Evolutionary conservation across 2,113 vertebrate genomes (phyloP), one percentile per base, ranked within the genome.

Genomic region (Spea bombifrons): DNA sequence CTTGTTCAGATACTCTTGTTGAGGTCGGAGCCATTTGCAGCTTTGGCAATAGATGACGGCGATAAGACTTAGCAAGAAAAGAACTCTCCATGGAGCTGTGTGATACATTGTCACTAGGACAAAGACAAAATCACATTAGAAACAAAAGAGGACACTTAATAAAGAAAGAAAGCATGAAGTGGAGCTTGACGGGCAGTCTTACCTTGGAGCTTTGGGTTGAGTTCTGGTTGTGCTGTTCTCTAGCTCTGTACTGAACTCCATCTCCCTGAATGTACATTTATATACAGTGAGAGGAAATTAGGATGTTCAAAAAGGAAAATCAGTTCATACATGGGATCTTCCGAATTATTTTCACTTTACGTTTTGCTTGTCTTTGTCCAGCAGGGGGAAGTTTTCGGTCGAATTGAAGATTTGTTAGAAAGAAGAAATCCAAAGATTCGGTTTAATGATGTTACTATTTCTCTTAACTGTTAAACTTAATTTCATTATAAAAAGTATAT

Each of bases 21-120:
- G 59, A 15, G 30, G 55, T 9, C 44, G 67, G 16, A 71, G 75
- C 75, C 75, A 71, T 78, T 30, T 52, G 13, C 75, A 78, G 12
- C 0, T 50, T 30, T 77, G 55, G 5, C 53, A 17, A 15, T 48
- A 59, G 66, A 63, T 46, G 7, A n/a, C 30, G 16, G 65, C 12
- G 16, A 3, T 55, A 43, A 76, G 3, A 13, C 48, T 15, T 8
- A 67, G 0, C 2, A 76, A n/a, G 48, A 76, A 7, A 16, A 76
- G n/a, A 12, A 57, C 6, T 12, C 9, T 59, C 52, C 17, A 47
- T 7, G 6, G 17, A 17, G 15, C 30, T 44, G 48, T 7, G 5
- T 15, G 10, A 45, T 30, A 7, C 75, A 68, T 76, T 15, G 16
- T 73, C 53, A 4, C 71, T 73, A 13, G 55, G 44, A 9, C 4